A percentile compares a stretch with the other conserved stretches of the same genome.
Evolutionary conservation across 1,140 invertebrate genomes (phyloP).

Genomic region (Sipha flava): DNA sequence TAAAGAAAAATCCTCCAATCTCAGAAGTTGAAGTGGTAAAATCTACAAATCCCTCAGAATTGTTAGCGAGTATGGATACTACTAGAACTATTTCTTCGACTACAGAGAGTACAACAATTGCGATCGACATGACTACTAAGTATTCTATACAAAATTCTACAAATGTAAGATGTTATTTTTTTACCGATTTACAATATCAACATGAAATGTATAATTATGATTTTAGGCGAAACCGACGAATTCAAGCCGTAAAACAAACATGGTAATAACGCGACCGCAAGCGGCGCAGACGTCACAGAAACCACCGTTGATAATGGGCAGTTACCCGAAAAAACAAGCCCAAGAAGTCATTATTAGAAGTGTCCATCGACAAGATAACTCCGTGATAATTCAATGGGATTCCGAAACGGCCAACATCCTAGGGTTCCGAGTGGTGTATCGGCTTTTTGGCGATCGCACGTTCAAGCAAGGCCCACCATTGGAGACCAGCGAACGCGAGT

Average conservation of each 20-base stretch:
- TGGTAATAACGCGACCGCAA: background rate
- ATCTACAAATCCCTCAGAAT: background rate
- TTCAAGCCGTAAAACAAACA: background rate
- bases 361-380: slow-evolving; percentile 73
- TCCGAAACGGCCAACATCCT: slow-evolving; percentile 73
- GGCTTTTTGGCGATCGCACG: slow-evolving; percentile 78
- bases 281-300: background rate
- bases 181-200: background rate
- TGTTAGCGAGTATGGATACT: background rate
- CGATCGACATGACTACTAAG: background rate
- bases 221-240: background rate
- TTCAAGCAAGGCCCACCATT: slow-evolving; percentile 82
- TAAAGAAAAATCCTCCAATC: background rate
- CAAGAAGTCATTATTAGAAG: slow-evolving; percentile 74
- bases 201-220: background rate
- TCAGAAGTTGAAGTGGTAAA: background rate
- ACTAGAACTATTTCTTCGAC: background rate
- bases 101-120: background rate
- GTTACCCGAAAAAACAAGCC: slow-evolving; percentile 45
- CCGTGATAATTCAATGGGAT: slow-evolving; percentile 85
- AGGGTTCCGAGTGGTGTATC: slow-evolving; percentile 79
- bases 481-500: slow-evolving; percentile 77
- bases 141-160: background rate
- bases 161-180: background rate
- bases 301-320: slow-evolving; percentile 62